A percentile compares a stretch with the other conserved stretches of the same genome.
These are phyloP conservation scores for Mixornis gularis DNA, from an alignment of 2,113 vertebrate genomes.

Conservation along the genomic window DNA sequence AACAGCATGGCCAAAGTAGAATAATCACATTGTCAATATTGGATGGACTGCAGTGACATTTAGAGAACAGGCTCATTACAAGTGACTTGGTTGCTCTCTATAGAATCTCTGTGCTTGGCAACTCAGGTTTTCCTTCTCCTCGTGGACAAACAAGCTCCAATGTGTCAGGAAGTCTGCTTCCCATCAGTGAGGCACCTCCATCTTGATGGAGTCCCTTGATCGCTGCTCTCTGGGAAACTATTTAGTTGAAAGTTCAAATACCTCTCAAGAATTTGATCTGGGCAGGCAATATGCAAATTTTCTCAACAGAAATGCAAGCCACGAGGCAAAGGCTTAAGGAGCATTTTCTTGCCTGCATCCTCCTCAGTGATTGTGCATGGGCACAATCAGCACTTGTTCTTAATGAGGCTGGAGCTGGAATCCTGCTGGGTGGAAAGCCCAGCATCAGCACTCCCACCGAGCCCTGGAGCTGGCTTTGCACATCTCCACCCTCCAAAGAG, in stretches of 20 bases:
- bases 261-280: background rate
- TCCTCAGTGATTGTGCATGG: background rate
- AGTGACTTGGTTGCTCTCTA: background rate
- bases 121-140: background rate
- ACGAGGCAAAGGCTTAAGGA: background rate
- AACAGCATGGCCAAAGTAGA: background rate
- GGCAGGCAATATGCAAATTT: background rate
- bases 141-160: background rate
- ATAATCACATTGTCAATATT: background rate
- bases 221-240: background rate
- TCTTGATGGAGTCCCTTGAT: background rate
- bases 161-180: background rate
- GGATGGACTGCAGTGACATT: background rate
- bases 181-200: background rate
- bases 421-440: background rate
- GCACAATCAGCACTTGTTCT: background rate
- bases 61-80: background rate
- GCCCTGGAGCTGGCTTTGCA: background rate
- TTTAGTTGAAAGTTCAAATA: background rate
- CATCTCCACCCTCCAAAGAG: background rate
- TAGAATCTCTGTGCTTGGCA: background rate
- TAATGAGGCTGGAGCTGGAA: background rate
- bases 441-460: background rate
- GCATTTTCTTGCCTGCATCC: background rate
- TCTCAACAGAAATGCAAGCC: background rate